These are phyloP conservation scores for Gobiocypris rarus DNA, from an alignment of 2,113 vertebrate species.

Conservation along the genomic window DNA sequence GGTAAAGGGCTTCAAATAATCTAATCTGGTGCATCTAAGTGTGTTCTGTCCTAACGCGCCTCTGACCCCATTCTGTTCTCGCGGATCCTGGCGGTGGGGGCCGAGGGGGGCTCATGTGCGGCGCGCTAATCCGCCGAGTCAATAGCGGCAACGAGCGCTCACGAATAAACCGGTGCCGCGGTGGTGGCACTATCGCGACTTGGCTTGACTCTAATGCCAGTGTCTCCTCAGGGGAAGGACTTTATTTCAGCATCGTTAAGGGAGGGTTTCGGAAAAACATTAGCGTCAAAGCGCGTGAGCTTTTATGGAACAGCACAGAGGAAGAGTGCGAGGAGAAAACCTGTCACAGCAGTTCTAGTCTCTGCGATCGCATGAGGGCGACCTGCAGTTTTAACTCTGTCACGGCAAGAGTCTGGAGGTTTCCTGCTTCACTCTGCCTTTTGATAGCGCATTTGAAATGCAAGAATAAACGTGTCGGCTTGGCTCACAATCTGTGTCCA, in stretches of 20 bases:
- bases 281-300: conserved; percentile 36
- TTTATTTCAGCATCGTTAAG: conserved; percentile 48
- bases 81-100: conserved; percentile 52
- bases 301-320: conserved; percentile 40
- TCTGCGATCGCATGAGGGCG: conserved; percentile 31
- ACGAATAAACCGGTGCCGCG: conserved; percentile 57
- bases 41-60: conserved; percentile 57
- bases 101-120: conserved; percentile 38
- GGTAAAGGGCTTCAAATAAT: conserved; percentile 61
- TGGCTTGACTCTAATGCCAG: conserved; percentile 55
- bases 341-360: conserved; percentile 36
- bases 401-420: conserved; percentile 15
- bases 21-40: conserved; percentile 62
- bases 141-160: conserved; percentile 44
- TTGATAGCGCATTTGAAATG: conserved; percentile 19
- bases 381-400: conserved; percentile 48
- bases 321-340: conserved; percentile 28
- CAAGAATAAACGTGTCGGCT: conserved; percentile 24
- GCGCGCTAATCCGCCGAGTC: conserved; percentile 58
- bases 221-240: conserved; percentile 51
- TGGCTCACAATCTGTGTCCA: conserved; percentile 35
- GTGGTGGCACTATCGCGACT: conserved; percentile 53
- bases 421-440: background rate
- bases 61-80: conserved; percentile 68
- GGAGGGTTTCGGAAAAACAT: conserved; percentile 38